Base-by-base conservation (phyloP, 2,888 invertebrate genomes). In the Dugesia japonica region DNA sequence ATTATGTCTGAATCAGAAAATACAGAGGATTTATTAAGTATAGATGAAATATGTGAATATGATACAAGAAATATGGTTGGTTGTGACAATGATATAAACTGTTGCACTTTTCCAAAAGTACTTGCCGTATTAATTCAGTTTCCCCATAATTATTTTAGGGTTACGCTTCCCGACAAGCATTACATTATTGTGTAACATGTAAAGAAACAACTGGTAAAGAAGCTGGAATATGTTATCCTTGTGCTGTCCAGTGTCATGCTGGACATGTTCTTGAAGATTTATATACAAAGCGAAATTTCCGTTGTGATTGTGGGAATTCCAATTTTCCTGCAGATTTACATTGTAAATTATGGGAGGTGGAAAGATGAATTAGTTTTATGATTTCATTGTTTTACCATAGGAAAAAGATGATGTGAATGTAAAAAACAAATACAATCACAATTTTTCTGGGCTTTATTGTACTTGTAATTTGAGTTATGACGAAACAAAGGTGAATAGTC, bases 191-290 rank as follows among this genome's bases (percentile, higher is more conserved):
- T 76, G 7, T 27, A 28, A 76, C 76, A 27, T 76, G 76, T 76
- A 28, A 28, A 28, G 73, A 76, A 26, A 15, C 26, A 4, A 42
- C 73, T 1, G 23, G 27, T 17, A 28, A 42, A 23, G 7, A 23
- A 0, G 92, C 91, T 42, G 95, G 92, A 1, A 86, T 97, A 28
- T 98, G 97, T 84, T 87, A 95, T 0, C 97, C 94, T 0, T 98
- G 98, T 84, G 91, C 91, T 82, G 89, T 91, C 79, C 89, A 89
- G 78, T 98, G 98, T 81, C 98, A 99, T 83, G 94, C 94, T 82
- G 91, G 91, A 75, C 98, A 98, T 85, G 92, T 95, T 42, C 87
- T 98, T 0, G 87, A 94, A 74, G 97, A 98, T 83, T 87, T 99
- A 23, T 98, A 97, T 83, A 98, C 97, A 0, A 98, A 97, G 84